Evolutionary conservation across 2,113 vertebrate species (phyloP).

Genomic region (Rutilus rutilus): DNA sequence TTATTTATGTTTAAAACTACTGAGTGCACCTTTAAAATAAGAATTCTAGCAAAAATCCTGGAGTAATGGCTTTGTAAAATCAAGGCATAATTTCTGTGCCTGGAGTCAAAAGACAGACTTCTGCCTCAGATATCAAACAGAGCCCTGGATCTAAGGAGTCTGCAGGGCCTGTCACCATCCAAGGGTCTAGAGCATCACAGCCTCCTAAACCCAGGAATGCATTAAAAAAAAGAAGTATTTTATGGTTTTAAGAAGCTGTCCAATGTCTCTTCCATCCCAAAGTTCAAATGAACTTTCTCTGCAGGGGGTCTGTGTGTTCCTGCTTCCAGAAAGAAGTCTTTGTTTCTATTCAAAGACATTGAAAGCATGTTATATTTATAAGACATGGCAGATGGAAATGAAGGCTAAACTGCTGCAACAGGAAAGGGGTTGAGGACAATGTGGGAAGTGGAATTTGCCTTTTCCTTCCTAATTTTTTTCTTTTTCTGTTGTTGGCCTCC

Average conservation of each 20-base stretch:
- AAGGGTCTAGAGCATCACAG: not conserved
- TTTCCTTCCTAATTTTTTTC: constrained; percentile 20
- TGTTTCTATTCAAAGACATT: constrained; percentile 38
- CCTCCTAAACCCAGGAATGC: constrained; percentile 24
- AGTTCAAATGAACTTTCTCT: constrained; percentile 41
- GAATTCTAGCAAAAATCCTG: constrained; percentile 14
- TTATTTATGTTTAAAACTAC: too few relatives aligned
- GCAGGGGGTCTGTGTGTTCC: constrained; percentile 36
- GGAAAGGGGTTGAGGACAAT: not conserved
- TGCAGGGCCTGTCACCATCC: not conserved
- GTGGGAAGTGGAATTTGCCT: not conserved
- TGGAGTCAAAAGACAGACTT: constrained; percentile 12
- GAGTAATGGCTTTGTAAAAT: not conserved
- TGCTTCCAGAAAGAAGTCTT: constrained; percentile 22
- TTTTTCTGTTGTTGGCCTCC: not conserved
- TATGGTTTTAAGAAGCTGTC: constrained; percentile 9
- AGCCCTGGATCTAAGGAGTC: constrained; percentile 33
- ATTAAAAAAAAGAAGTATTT: constrained; percentile 37
- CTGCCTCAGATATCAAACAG: constrained; percentile 46
- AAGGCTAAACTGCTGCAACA: constrained; percentile 29
- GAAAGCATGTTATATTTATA: constrained; percentile 46
- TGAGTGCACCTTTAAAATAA: not conserved
- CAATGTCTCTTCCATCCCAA: constrained; percentile 11
- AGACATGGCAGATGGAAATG: constrained; percentile 41
- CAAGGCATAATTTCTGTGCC: not conserved